phyloP scores from a whole-genome alignment of 2,888 invertebrate genomes.

The Cryptus viduatorius region DNA sequence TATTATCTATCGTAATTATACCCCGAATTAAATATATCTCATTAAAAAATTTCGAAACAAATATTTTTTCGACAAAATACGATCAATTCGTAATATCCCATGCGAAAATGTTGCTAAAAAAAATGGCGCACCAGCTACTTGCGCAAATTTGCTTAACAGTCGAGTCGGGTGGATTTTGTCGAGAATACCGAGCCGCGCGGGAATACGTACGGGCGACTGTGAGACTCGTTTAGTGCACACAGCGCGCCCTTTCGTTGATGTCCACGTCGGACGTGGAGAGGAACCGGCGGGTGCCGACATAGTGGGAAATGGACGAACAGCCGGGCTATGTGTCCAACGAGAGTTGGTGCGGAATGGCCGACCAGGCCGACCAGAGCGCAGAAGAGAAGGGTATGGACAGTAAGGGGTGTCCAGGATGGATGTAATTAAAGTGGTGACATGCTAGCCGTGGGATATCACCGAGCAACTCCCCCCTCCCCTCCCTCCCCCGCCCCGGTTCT shows the following conservation, averaged over 20 bases:
- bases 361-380: slow-evolving; percentile 62
- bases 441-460: slow-evolving; percentile 82
- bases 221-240: slow-evolving; percentile 60
- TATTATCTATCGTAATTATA: too few relatives aligned
- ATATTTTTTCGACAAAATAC: too few relatives aligned
- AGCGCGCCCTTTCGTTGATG: slow-evolving; percentile 62
- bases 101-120: too few relatives aligned
- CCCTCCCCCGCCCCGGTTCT: too few relatives aligned
- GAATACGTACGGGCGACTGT: slow-evolving; percentile 33
- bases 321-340: slow-evolving; percentile 63
- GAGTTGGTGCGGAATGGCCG: slow-evolving; percentile 69
- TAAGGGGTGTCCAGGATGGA: slow-evolving; percentile 78
- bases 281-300: slow-evolving; percentile 57
- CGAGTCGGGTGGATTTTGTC: slow-evolving; percentile 4
- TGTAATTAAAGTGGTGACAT: slow-evolving; percentile 84
- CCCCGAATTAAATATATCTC: too few relatives aligned
- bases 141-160: not conserved
- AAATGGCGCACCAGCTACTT: too few relatives aligned
- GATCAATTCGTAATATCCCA: too few relatives aligned
- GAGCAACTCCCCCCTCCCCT: slow-evolving; percentile 66
- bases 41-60: too few relatives aligned
- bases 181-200: not conserved
- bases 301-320: slow-evolving; percentile 65
- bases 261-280: slow-evolving; percentile 64
- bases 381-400: slow-evolving; percentile 55